Conservation (phyloP, 1,140 invertebrate species). For the Heliconius himera region DNA sequence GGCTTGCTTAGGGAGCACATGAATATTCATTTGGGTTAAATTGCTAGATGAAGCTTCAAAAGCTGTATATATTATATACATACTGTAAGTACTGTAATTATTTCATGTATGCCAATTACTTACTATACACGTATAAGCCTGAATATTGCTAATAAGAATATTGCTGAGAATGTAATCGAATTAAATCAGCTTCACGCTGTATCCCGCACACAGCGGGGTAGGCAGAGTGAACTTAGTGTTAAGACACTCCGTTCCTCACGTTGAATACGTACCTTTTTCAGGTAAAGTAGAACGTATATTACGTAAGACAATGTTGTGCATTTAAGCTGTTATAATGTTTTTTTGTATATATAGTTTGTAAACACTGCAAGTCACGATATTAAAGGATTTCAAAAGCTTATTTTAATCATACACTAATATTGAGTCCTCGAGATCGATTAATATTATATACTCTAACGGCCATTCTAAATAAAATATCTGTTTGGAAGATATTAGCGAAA, state of each 20-base stretch:
- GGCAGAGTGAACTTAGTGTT: not conserved
- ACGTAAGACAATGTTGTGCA: no score
- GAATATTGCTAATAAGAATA: not conserved
- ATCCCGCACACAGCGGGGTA: not conserved
- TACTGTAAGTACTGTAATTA: constrained; percentile 2
- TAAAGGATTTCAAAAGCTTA: not conserved
- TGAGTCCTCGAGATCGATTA: not conserved
- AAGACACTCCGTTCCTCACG: no score
- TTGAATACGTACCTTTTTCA: no score
- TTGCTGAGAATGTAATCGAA: not conserved
- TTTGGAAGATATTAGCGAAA: not conserved
- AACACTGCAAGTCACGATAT: not conserved
- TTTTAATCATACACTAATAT: not conserved
- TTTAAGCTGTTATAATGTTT: no score
- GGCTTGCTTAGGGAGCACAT: constrained; percentile 3
- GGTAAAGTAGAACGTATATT: no score
- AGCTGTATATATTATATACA: constrained; percentile 10
- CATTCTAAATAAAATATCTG: constrained; percentile 1
- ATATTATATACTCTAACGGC: not conserved
- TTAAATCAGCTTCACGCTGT: no score
- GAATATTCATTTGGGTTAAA: constrained; percentile 8
- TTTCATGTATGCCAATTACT: not conserved
- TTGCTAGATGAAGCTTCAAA: constrained; percentile 10
- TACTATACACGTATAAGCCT: not conserved
- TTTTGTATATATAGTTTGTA: no score